phyloP scores from a whole-genome alignment of 1,140 invertebrate species.

The Bombus picipes region DNA sequence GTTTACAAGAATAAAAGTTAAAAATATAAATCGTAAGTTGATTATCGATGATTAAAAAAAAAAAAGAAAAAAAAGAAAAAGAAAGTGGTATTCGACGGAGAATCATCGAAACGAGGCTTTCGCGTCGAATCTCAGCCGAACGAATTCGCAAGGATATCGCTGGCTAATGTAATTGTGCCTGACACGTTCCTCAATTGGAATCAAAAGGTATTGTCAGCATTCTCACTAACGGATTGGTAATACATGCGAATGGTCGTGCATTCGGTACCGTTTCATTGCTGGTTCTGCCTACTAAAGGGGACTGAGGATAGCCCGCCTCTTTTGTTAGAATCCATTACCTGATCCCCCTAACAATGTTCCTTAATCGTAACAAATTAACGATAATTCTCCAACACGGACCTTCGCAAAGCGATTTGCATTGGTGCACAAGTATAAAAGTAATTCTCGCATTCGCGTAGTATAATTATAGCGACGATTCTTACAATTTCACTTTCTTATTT shows the following conservation, averaged over 20 bases:
- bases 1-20: background rate
- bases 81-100: no score
- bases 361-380: background rate
- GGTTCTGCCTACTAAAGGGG: conserved; percentile 48
- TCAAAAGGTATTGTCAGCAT: background rate
- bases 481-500: background rate
- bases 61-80: no score
- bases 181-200: background rate
- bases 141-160: background rate
- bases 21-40: background rate
- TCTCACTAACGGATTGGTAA: conserved; percentile 30
- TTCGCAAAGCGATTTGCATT: background rate
- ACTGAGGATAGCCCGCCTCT: conserved; percentile 28
- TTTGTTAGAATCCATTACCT: conserved; percentile 37
- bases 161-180: background rate
- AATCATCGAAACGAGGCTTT: background rate
- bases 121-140: background rate
- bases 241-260: conserved; percentile 38
- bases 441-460: background rate
- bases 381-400: background rate
- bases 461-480: background rate
- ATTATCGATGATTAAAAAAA: background rate
- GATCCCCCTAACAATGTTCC: conserved; percentile 26
- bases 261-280: conserved; percentile 61
- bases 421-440: background rate